Evolutionary conservation across 1,140 invertebrate genomes (phyloP), one percentile per base, ranked within the genome.

Genomic region (Calliphora vicina): DNA sequence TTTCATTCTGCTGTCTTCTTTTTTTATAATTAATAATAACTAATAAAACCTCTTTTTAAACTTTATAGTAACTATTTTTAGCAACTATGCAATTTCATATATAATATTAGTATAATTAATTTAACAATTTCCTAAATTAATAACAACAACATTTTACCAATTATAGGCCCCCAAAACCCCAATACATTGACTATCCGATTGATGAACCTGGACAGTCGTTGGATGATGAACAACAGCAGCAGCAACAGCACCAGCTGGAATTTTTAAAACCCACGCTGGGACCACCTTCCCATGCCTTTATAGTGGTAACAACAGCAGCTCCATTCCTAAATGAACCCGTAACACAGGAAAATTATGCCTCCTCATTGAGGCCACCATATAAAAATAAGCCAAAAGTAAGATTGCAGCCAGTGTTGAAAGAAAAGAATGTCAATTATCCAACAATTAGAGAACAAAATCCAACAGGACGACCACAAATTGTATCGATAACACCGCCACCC

Each of bases 161-260:
- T 35, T 35, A 8, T 35, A 82, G 80, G 29, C 42, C 83, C 3
- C 45, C 74, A 50, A 72, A 74, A 73, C 76, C 86, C 1, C 86
- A 88, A 29, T 88, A 85, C 23, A 87, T 89, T 15, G 88, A 89
- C 27, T 89, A 89, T 27, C 83, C 88, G 35, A 87, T 89, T 35
- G 88, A 89, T 45, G 88, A 87, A 2, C 88, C 88, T 0, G 84
- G 86, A 6, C 88, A 89, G 76, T 88, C 88, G 2, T 74, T 89
- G 45, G 88, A 89, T 0, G 88, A 89, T 20, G 88, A 89, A 12
- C 15, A 61, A 2, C 76, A 15, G n/a, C 35, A 82, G 29, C n/a
- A 57, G 71, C 72, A 20, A 84, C 42, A 43, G 45, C 15, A 72
- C 0, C 76, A 15, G 23, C 35, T 82, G 43, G n/a, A 67, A 78